Evolutionary conservation across 1,140 invertebrate species (phyloP), one percentile per base, ranked within the genome.

Genomic region (Caerostris extrusa): DNA sequence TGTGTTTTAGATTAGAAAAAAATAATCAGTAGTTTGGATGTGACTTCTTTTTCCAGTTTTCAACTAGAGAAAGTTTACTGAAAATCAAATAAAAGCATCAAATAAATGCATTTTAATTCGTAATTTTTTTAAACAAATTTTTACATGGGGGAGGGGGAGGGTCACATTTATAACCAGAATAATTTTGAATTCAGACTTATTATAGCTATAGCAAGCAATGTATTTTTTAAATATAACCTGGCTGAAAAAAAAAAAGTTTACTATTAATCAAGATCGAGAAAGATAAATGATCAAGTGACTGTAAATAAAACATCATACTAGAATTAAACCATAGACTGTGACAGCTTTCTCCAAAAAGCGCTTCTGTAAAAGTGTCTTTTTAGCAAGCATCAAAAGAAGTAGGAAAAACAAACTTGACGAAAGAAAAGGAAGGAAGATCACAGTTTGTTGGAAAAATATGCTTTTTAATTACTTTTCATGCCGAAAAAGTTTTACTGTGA

Each of bases 311-410:
- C 12, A 53, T 50, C n/a, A 2, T 77, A 77, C 3, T 0, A 64
- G 61, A 64, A 64, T 14, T 64, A 17, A 64, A 64, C 12, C 17
- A 64, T 64, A 10, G 8, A 8, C 12, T 3, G 2, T 64, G 10
- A 10, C 14, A 77, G 7, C 50, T 77, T 34, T 50, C 7, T 12
- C 34, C 34, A 8, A 50, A 12, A 8, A 77, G 7, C 5, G 34
- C 19, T 77, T 77, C 71, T 77, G 71, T 77, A 77, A 77, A 77
- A 77, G 71, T 77, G 71, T 77, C 8, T 77, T 77, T 77, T 77
- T 50, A 77, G 71, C 34, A 50, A 53, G 71, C 53, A 77, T 77
- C 34, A 50, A 77, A 77, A 34, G 34, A 8, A 34, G 34, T 3
- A 77, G 8, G 71, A 77, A 77, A 77, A 77, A 77, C 71, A 50